These are phyloP conservation scores for Pampus argenteus DNA, from an alignment of 2,797 vertebrate species.

Conservation along the genomic window DNA sequence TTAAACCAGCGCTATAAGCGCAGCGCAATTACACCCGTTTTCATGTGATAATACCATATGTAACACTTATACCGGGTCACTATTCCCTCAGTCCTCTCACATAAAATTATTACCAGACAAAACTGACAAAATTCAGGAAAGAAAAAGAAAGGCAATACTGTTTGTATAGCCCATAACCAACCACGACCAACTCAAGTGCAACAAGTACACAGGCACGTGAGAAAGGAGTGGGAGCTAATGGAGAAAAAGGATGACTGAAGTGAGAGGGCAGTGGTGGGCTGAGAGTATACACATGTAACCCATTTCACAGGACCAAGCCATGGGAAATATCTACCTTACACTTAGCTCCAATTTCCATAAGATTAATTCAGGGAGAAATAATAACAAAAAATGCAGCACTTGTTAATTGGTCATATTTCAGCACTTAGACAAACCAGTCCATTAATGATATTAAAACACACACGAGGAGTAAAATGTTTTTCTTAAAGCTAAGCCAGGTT, in stretches of 20 bases:
- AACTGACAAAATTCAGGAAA: constrained; percentile 57
- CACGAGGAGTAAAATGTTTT: constrained; percentile 48
- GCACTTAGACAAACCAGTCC: constrained; percentile 53
- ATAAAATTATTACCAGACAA: constrained; percentile 76
- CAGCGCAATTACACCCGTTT: constrained; percentile 74
- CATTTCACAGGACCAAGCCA: constrained; percentile 75
- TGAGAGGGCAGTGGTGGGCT: constrained; percentile 56
- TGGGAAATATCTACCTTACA: constrained; percentile 77
- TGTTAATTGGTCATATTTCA: constrained; percentile 81
- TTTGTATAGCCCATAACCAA: constrained; percentile 73
- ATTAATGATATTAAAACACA: constrained; percentile 67
- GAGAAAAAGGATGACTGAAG: constrained; percentile 38
- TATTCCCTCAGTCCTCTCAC: constrained; percentile 58
- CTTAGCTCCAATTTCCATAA: constrained; percentile 70
- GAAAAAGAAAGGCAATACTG: constrained; percentile 74
- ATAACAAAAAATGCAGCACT: constrained; percentile 75
- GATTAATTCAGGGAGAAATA: constrained; percentile 78
- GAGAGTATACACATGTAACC: constrained; percentile 77
- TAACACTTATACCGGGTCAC: constrained; percentile 52
- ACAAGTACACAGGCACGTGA: constrained; percentile 56
- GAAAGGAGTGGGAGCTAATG: constrained; percentile 67
- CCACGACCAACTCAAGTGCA: constrained; percentile 34
- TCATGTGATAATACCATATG: constrained; percentile 73
- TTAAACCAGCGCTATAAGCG: constrained; percentile 67
- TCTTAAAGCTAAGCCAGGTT: constrained; percentile 16